Conservation (phyloP, 2,113 vertebrate genomes). For the Varanus komodoensis region DNA sequence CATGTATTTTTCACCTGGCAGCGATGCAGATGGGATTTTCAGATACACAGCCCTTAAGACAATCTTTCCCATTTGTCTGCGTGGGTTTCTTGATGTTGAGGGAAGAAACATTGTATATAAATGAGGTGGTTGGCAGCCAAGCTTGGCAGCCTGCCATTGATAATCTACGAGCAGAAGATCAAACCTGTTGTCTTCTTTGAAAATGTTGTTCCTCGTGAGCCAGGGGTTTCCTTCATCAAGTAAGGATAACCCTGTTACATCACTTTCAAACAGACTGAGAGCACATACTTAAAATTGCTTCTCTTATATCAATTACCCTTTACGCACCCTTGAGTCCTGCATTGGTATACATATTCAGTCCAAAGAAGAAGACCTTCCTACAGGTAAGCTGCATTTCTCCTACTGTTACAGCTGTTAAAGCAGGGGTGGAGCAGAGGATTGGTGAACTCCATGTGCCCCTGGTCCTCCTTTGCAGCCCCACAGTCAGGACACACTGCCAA, state of each 20-base stretch:
- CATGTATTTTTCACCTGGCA: not conserved
- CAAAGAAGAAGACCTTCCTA: not conserved
- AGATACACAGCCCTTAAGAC: not conserved
- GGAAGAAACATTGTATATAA: not conserved
- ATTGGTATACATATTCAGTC: not conserved
- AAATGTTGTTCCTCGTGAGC: not conserved
- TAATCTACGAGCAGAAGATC: not conserved
- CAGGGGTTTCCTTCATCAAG: not conserved
- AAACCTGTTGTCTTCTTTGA: not conserved
- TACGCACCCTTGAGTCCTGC: not conserved
- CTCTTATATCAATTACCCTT: no score
- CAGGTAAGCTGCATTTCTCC: not conserved
- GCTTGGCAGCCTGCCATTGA: not conserved
- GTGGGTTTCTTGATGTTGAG: not conserved
- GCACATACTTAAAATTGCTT: not conserved
- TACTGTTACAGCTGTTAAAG: not conserved
- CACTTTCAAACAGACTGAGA: not conserved
- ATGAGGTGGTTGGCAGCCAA: constrained; percentile 6
- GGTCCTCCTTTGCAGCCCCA: no score
- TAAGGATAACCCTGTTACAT: not conserved
- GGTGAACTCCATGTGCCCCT: no score
- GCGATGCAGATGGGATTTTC: not conserved
- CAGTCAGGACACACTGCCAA: no score
- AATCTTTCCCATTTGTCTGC: not conserved
- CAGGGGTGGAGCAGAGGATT: no score